Percentiles rank a stretch among this genome's conserved stretches.
phyloP scores from a whole-genome alignment of 2,113 vertebrate species.

The Pluvialis apricaria region DNA sequence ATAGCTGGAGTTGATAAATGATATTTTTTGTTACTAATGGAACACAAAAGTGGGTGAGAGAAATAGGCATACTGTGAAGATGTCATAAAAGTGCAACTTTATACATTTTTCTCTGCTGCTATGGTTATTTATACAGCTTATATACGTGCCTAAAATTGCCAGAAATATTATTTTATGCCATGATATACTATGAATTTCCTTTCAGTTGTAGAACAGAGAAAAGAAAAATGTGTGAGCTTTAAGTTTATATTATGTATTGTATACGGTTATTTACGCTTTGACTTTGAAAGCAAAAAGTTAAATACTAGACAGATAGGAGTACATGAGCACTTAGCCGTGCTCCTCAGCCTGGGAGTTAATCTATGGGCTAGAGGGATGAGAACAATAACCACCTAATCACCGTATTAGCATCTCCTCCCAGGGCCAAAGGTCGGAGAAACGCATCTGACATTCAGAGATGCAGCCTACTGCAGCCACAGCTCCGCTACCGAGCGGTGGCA shows the following conservation, averaged over 20 bases:
- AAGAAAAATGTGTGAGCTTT: conserved; percentile 17
- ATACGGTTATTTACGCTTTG: not conserved
- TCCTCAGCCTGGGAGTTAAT: not conserved
- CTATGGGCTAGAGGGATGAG: not conserved
- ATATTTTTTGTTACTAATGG: conserved; percentile 59
- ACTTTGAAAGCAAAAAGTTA: not conserved
- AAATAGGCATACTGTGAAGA: conserved; percentile 67
- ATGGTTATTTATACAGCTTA: conserved; percentile 56
- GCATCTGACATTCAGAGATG: not conserved
- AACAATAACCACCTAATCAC: not conserved
- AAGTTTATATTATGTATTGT: not conserved
- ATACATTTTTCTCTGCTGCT: conserved; percentile 58
- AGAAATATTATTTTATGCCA: conserved; percentile 47
- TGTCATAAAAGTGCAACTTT: conserved; percentile 67
- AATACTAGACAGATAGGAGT: not conserved
- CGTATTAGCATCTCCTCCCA: not conserved
- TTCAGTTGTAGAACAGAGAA: not conserved
- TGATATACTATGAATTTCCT: conserved; percentile 34
- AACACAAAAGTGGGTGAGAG: conserved; percentile 56
- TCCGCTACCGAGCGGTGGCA: not conserved
- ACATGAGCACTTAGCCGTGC: not conserved
- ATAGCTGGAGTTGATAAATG: conserved; percentile 33
- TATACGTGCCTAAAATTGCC: conserved; percentile 29
- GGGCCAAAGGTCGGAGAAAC: not conserved
- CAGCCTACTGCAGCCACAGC: not conserved